Evolutionary conservation across 1,140 invertebrate species (phyloP), one percentile per base, ranked within the genome.

Genomic region (Piezodorus guildinii): DNA sequence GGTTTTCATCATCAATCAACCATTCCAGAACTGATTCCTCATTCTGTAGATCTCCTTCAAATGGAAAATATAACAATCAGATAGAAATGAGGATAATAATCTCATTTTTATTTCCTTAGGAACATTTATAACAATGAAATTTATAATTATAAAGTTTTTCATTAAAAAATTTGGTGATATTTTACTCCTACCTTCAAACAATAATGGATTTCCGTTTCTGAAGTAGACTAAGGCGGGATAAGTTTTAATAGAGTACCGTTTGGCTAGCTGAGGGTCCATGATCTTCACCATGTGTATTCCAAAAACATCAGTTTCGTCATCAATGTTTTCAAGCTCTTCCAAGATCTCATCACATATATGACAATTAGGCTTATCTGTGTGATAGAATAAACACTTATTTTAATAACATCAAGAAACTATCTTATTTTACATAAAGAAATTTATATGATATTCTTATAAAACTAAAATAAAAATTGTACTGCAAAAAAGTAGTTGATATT

Each of bases 241-340:
- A 30, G 91, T 95, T 75, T 94, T 94, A 60, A 96, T 95, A 34
- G 91, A 94, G 77, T 95, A 95, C 66, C 91, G 81, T 71, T 93
- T 93, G 4, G 91, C 91, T 62, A 95, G 73, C 71, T 91, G 88
- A 0, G 88, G 86, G 77, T 96, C 93, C 74, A 92, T 89, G 71
- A 96, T 94, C 74, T 94, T 91, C 0, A 96, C 93, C 83, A 96
- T 85, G 70, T 94, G 90, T 69, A 96, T 95, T 44, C 92, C 92
- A 74, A 90, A 95, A 0, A 91, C 83, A 72, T 95, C 92, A 72
- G 89, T 91, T 73, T 96, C 91, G 71, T 95, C 91, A 72, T 95
- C 92, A 67, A 96, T 90, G 63, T 87, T 85, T 74, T 95, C 93
- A 62, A 96, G 73, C 65, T 89, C 90, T 71, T 91, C 88, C 21